Conservation (phyloP, 2,888 invertebrate genomes). For the Lasioglossum lativentre region DNA sequence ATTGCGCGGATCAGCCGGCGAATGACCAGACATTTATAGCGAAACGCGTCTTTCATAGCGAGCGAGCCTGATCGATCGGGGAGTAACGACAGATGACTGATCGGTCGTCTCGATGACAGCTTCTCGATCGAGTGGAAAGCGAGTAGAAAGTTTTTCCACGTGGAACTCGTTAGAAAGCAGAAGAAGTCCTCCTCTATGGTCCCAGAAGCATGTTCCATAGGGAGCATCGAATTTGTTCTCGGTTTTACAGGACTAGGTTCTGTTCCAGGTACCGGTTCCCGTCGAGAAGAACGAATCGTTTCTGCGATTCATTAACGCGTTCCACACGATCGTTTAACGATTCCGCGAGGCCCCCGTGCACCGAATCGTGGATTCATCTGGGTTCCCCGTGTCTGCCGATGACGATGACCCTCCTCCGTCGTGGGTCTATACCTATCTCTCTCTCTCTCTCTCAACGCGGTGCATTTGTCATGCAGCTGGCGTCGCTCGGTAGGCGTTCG, state of each 20-base stretch:
- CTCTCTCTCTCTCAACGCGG: background rate
- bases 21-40: slow-evolving; percentile 22
- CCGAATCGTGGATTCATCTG: slow-evolving; percentile 19
- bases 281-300: background rate
- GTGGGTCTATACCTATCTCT: background rate
- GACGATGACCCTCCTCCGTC: slow-evolving; percentile 40
- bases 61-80: slow-evolving; percentile 27
- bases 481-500: slow-evolving; percentile 70
- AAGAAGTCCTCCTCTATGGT: background rate
- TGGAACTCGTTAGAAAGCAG: background rate
- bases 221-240: background rate
- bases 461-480: slow-evolving; percentile 69
- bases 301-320: background rate
- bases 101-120: slow-evolving; percentile 18
- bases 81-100: slow-evolving; percentile 25
- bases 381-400: slow-evolving; percentile 20
- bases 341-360: background rate
- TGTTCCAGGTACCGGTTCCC: background rate
- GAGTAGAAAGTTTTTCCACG: background rate
- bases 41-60: slow-evolving; percentile 38
- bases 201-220: background rate
- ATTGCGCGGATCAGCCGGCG: slow-evolving; percentile 31
- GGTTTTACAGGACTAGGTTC: background rate
- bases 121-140: background rate
- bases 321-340: background rate